Conservation (phyloP, 1,140 invertebrate genomes). For the Latrodectus geometricus region DNA sequence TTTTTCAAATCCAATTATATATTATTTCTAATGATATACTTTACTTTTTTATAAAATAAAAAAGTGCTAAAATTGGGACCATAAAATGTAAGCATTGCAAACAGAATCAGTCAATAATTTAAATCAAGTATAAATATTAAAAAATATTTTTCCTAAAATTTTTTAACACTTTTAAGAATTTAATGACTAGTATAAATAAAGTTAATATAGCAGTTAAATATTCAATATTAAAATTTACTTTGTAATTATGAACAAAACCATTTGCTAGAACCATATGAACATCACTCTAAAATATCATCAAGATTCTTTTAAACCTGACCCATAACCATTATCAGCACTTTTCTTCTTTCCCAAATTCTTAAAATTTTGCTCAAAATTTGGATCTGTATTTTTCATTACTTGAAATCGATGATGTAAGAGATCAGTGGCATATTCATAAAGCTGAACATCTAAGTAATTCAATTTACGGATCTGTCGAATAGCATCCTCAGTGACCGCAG, state of each 20-base stretch:
- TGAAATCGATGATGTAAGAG: conserved; percentile 45
- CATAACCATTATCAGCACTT: conserved; percentile 13
- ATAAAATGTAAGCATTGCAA: too few relatives aligned
- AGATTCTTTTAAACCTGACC: conserved; percentile 41
- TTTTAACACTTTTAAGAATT: too few relatives aligned
- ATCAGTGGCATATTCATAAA: conserved; percentile 89
- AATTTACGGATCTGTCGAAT: conserved; percentile 80
- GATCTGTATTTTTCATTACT: conserved; percentile 33
- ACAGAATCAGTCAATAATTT: too few relatives aligned
- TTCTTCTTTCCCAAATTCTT: conserved; percentile 50
- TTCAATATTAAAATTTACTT: too few relatives aligned
- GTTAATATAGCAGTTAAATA: too few relatives aligned
- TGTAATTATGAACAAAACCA: background rate
- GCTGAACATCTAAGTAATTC: conserved; percentile 90
- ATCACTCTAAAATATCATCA: conserved; percentile 10
- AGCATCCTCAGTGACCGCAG: conserved; percentile 80
- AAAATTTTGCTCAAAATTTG: conserved; percentile 37
- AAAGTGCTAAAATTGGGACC: too few relatives aligned
- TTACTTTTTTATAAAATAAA: too few relatives aligned
- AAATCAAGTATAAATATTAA: too few relatives aligned
- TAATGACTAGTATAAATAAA: too few relatives aligned
- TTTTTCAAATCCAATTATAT: too few relatives aligned
- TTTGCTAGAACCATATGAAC: background rate
- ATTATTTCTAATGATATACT: too few relatives aligned
- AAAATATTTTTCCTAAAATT: too few relatives aligned